Evolutionary conservation across 2,888 invertebrate genomes (phyloP).

Genomic region (Meganola albula): DNA sequence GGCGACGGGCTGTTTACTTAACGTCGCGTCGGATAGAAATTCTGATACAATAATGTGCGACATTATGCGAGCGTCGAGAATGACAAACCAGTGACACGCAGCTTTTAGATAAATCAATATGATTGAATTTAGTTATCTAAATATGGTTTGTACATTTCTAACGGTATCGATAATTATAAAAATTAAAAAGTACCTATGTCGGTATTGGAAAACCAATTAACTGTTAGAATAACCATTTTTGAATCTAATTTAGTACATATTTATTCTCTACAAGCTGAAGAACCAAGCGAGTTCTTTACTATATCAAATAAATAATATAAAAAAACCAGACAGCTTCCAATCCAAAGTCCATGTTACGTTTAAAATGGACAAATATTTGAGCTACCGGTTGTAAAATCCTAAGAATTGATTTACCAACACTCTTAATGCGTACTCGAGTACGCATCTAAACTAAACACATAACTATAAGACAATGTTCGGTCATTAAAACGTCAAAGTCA

Average conservation of each 20-base stretch:
- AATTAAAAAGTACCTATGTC: no score
- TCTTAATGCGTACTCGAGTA: constrained; percentile 14
- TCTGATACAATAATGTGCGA: constrained; percentile 40
- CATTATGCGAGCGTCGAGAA: constrained; percentile 38
- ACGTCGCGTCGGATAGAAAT: constrained; percentile 35
- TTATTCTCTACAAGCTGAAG: no score
- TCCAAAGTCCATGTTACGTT: no score
- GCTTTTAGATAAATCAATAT: constrained; percentile 18
- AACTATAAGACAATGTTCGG: constrained; percentile 19
- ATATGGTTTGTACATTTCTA: no score
- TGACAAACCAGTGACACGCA: constrained; percentile 46
- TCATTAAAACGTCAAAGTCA: constrained; percentile 29
- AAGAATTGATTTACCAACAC: constrained; percentile 20
- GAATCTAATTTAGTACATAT: no score
- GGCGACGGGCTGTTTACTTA: constrained; percentile 56
- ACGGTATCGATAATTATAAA: no score
- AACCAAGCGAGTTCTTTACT: no score
- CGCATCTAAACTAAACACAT: constrained; percentile 18
- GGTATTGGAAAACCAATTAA: no score
- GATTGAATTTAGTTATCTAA: constrained; percentile 13
- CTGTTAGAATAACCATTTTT: no score
- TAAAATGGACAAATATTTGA: constrained; percentile 2
- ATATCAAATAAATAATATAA: no score
- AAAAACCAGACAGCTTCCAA: no score
- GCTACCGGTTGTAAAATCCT: constrained; percentile 18